Evolutionary conservation across 2,888 invertebrate species (phyloP).

Genomic region (Drosophila kuntzei): DNA sequence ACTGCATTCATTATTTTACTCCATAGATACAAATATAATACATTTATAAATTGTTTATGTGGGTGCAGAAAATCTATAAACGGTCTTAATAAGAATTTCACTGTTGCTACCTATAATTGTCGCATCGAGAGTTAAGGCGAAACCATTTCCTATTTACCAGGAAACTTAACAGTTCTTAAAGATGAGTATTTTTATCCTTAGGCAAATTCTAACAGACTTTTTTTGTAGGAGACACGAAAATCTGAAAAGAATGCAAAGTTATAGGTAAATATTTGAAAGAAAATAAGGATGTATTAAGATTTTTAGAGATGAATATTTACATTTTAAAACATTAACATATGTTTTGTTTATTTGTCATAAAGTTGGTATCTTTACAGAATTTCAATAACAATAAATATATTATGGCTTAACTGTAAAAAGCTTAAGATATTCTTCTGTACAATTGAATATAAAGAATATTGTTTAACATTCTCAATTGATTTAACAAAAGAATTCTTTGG

Average conservation of each 20-base stretch:
- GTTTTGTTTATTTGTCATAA: too few relatives aligned
- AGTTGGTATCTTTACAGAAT: background rate
- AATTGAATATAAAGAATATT: background rate
- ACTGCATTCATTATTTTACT: conserved; percentile 15
- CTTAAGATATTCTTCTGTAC: background rate
- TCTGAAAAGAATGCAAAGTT: too few relatives aligned
- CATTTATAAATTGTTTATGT: conserved; percentile 7
- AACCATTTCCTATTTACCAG: too few relatives aligned
- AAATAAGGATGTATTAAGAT: too few relatives aligned
- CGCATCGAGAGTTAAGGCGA: background rate
- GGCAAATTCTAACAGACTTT: too few relatives aligned
- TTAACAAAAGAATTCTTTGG: background rate
- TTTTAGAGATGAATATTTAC: too few relatives aligned
- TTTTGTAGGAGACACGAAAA: too few relatives aligned
- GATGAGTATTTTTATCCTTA: too few relatives aligned
- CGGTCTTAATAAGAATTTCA: conserved; percentile 6
- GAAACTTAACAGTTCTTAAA: background rate
- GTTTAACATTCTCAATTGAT: background rate
- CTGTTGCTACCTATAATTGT: background rate
- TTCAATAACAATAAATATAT: background rate
- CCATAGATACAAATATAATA: conserved; percentile 1
- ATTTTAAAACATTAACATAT: too few relatives aligned
- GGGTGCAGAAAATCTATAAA: conserved; percentile 31
- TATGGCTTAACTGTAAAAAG: background rate
- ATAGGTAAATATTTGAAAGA: too few relatives aligned